phyloP scores from a whole-genome alignment of 2,113 vertebrate species.

The Mandrillus leucophaeus region DNA sequence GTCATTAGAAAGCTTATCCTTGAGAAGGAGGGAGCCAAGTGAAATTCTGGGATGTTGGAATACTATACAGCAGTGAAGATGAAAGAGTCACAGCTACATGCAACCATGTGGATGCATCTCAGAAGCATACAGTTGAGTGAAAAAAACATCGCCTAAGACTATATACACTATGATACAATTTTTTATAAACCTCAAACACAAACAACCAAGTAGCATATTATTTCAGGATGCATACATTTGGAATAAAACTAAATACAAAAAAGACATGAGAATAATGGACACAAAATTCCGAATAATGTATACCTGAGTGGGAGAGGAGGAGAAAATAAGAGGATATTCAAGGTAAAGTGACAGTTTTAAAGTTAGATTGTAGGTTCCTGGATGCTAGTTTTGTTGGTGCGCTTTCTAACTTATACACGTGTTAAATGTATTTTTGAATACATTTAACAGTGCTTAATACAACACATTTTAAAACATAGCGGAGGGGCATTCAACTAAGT shows the following conservation, averaged over 20 bases:
- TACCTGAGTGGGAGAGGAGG: not conserved
- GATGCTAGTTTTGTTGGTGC: not conserved
- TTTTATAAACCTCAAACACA: not conserved
- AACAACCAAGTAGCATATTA: not conserved
- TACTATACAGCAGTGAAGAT: not conserved
- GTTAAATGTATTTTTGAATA: not conserved
- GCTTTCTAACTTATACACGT: not conserved
- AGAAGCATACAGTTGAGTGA: not conserved
- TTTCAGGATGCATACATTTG: not conserved
- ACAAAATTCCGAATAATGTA: not conserved
- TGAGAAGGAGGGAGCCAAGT: not conserved
- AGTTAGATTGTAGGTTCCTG: not conserved
- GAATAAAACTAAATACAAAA: not conserved
- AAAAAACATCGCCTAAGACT: not conserved
- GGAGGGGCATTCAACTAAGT: fast-evolving
- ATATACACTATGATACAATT: not conserved
- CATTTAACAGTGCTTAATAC: not conserved
- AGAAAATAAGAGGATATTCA: not conserved
- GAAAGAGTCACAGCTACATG: not conserved
- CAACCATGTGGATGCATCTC: not conserved
- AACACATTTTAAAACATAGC: not conserved
- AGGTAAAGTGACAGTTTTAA: not conserved
- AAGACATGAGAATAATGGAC: not conserved
- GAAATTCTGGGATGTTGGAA: fast-evolving
- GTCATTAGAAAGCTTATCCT: not conserved